Base-by-base conservation (phyloP, 2,888 invertebrate species). In the Physocephala rufipes region DNA sequence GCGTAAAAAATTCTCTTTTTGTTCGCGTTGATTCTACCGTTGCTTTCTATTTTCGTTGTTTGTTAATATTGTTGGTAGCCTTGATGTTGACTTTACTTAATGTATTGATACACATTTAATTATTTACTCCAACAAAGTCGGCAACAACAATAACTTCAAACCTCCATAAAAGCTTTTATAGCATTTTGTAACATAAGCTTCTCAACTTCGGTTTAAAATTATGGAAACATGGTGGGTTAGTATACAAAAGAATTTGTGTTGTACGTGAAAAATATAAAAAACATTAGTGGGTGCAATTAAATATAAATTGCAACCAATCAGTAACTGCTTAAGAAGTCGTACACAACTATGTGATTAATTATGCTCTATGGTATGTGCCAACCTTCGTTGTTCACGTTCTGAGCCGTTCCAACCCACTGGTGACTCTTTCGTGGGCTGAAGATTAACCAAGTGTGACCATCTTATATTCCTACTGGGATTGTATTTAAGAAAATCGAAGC, bases 21-120 rank as follows among this genome's bases (percentile, higher is more conserved):
- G 21, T 62, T 62, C 47, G 4, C 36, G 36, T 36, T 36, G 5
- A 9, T 36, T 36, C 9, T 36, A 36, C 36, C 36, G 36, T 36
- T 36, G 36, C 9, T 36, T 4, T 36, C 16, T 28, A 43, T 62
- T 62, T n/a, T 16, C 36, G 45, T 62, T 36, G 21, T 26, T 45
- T 65, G 49, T 65, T 49, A 12, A 26, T 9, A n/a, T 47, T 13
- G 24, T 13, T 63, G n/a, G 1, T 13, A n/a, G 26, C 53, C n/a
- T n/a, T 55, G 82, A 81, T 82, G 80, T 82, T 78, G 81, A 81
- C 80, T 81, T 82, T 79, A 80, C 45, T 61, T 62, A 67, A 67
- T 62, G 62, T 67, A 67, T 71, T 67, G 71, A 58, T 71, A 63
- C 67, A 67, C 62, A 67, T 71, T 71, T 71, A 71, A 71, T 71